Evolutionary conservation across 1,140 invertebrate species (phyloP).

Genomic region (Drosophila yakuba): DNA sequence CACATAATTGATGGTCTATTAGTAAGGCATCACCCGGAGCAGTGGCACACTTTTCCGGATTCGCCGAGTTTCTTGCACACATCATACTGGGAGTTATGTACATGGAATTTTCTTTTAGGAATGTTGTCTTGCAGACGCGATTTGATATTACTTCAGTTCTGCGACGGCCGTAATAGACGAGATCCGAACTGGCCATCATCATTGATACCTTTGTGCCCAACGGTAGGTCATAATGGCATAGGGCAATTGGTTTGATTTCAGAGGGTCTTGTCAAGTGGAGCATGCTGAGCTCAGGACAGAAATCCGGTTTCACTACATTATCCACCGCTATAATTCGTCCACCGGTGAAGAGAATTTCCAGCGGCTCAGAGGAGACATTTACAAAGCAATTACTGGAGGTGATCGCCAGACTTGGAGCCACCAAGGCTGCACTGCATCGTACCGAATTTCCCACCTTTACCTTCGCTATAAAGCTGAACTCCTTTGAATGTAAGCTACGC

Average conservation of each 20-base stretch:
- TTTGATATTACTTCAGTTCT: constrained; percentile 21
- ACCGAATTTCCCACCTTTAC: constrained; percentile 1
- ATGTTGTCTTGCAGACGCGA: constrained; percentile 16
- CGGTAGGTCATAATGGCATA: neutral
- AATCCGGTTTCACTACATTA: neutral
- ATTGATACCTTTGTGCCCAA: constrained; percentile 13
- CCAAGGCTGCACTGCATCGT: constrained; percentile 27
- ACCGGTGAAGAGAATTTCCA: constrained; percentile 4
- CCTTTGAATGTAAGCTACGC: neutral
- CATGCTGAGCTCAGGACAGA: constrained; percentile 7
- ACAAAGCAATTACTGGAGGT: constrained; percentile 14
- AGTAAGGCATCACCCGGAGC: constrained; percentile 23
- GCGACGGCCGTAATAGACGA: constrained; percentile 27
- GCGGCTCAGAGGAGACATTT: neutral
- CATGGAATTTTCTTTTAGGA: constrained; percentile 6
- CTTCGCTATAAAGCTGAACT: constrained; percentile 34
- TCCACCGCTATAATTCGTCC: neutral
- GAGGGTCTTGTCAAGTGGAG: neutral
- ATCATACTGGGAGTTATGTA: constrained; percentile 28
- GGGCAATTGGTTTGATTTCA: neutral
- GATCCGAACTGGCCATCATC: constrained; percentile 35
- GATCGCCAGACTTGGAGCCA: constrained; percentile 6
- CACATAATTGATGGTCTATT: constrained; percentile 8
- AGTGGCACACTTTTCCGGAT: constrained; percentile 14
- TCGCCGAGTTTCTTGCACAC: constrained; percentile 22